Evolutionary conservation across 2,888 invertebrate genomes (phyloP).

Genomic region (Sylvicola cinctus): DNA sequence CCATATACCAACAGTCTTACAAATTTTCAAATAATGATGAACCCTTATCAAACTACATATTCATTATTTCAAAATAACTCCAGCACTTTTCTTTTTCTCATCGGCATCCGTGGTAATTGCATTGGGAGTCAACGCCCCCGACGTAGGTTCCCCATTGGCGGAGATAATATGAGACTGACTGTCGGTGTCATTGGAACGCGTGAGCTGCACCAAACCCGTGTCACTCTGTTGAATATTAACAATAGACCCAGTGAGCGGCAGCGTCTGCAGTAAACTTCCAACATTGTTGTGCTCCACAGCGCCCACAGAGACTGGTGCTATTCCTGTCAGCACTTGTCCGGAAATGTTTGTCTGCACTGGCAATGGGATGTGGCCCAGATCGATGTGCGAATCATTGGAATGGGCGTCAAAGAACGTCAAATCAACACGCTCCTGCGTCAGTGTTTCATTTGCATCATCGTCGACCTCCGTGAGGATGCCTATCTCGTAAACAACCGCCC

Average conservation of each 20-base stretch:
- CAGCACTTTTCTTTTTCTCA: too few relatives aligned
- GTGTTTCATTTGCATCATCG: conserved; percentile 23
- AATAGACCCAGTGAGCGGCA: conserved; percentile 24
- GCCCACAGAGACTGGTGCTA: conserved; percentile 28
- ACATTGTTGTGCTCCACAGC: conserved; percentile 22
- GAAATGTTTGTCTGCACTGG: conserved; percentile 33
- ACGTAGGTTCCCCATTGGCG: too few relatives aligned
- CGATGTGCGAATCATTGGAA: conserved; percentile 27
- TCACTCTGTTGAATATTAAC: conserved; percentile 25
- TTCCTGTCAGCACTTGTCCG: conserved; percentile 27
- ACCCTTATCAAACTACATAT: too few relatives aligned
- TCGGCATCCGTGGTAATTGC: too few relatives aligned
- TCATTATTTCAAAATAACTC: too few relatives aligned
- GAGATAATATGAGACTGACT: too few relatives aligned
- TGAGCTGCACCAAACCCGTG: conserved; percentile 21
- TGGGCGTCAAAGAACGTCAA: conserved; percentile 31
- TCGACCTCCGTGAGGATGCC: conserved; percentile 34
- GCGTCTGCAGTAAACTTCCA: conserved; percentile 17
- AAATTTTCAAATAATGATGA: too few relatives aligned
- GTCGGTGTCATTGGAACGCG: too few relatives aligned
- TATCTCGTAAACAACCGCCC: conserved; percentile 35
- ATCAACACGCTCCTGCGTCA: conserved; percentile 31
- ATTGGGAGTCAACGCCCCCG: too few relatives aligned
- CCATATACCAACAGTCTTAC: too few relatives aligned
- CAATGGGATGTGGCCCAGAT: conserved; percentile 30